Conservation (phyloP, 2,888 invertebrate genomes). For the Melipona bicolor region DNA sequence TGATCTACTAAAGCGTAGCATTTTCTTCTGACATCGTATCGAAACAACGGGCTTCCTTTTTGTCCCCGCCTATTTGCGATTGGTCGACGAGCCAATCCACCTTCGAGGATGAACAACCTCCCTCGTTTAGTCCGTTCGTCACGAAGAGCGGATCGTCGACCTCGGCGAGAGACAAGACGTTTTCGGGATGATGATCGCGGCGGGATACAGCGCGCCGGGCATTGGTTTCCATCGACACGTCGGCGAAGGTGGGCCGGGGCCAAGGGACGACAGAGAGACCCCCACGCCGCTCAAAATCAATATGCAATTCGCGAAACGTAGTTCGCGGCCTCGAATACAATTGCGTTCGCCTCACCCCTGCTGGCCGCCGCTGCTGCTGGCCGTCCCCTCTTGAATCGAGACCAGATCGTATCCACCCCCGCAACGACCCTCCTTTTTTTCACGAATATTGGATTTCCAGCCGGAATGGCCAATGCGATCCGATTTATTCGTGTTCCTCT, state of each 20-base stretch:
- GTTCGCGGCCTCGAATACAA: conserved; percentile 68
- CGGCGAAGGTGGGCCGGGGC: background rate
- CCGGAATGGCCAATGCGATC: conserved; percentile 67
- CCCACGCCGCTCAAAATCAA: conserved; percentile 64
- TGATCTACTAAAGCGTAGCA: too few relatives aligned
- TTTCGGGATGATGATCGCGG: background rate
- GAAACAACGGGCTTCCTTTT: too few relatives aligned
- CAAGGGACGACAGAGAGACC: background rate
- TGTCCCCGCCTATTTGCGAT: too few relatives aligned
- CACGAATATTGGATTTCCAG: conserved; percentile 67
- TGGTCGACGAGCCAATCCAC: too few relatives aligned
- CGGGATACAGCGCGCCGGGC: background rate
- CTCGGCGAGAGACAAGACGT: background rate
- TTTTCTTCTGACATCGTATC: too few relatives aligned
- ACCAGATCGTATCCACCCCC: conserved; percentile 44
- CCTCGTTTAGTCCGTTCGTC: background rate
- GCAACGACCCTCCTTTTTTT: conserved; percentile 52
- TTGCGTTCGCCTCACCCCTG: conserved; percentile 53
- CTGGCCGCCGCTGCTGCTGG: background rate
- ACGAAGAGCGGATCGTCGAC: background rate
- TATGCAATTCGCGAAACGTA: conserved; percentile 71
- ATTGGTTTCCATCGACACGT: conserved; percentile 29
- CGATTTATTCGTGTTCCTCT: conserved; percentile 61
- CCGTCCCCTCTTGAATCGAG: conserved; percentile 35
- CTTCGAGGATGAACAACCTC: too few relatives aligned